Conservation (phyloP, 2,888 invertebrate genomes). For the Ecdyonurus torrentis region DNA sequence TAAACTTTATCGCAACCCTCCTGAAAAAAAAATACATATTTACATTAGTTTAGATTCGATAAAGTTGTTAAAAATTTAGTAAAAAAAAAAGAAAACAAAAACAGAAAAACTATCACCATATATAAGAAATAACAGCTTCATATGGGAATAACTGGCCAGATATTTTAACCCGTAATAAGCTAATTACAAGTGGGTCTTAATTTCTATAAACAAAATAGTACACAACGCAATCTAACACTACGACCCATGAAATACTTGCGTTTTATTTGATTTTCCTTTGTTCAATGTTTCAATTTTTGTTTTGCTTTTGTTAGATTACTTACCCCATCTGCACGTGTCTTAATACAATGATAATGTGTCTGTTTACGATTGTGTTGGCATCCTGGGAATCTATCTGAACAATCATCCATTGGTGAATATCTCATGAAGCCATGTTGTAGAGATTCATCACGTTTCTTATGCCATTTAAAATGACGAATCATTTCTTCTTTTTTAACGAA, state of each 20-base stretch:
- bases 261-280: no score
- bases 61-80: no score
- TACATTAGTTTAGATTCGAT: neutral
- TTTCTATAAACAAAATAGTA: no score
- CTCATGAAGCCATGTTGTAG: conserved; percentile 88
- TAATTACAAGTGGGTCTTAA: no score
- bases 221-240: no score
- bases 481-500: conserved; percentile 97
- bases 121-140: no score
- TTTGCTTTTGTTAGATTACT: no score
- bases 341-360: conserved; percentile 94
- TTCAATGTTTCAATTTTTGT: no score
- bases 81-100: conserved; percentile 2
- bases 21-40: conserved; percentile 23
- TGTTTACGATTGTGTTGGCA: conserved; percentile 90
- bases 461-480: conserved; percentile 98
- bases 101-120: conserved; percentile 5
- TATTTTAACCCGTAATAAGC: no score
- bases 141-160: no score
- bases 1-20: conserved; percentile 77
- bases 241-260: no score
- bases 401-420: conserved; percentile 90
- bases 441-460: conserved; percentile 94
- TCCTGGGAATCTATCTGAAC: conserved; percentile 64
- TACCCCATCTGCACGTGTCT: conserved; percentile 31